Evolutionary conservation across 2,888 invertebrate genomes (phyloP).

Genomic region (Alloscopus bannaensis): DNA sequence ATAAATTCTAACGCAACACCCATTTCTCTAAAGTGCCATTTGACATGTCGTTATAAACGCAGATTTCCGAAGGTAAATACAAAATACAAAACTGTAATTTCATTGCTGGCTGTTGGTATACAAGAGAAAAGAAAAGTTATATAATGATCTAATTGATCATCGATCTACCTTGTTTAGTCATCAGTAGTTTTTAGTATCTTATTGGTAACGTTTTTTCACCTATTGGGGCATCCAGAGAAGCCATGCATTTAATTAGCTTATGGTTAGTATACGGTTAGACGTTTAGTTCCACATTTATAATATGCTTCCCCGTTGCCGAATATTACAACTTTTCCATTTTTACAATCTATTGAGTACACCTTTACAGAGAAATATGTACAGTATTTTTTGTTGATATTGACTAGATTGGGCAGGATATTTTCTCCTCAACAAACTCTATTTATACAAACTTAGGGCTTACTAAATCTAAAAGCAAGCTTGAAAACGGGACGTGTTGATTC

Average conservation of each 20-base stretch:
- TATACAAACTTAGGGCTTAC: too few relatives aligned
- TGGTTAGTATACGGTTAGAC: too few relatives aligned
- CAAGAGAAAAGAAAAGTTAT: background rate
- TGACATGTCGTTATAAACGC: background rate
- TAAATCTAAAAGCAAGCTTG: too few relatives aligned
- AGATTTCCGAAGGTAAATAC: background rate
- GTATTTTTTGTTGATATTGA: too few relatives aligned
- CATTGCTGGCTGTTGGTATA: background rate
- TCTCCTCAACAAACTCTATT: too few relatives aligned
- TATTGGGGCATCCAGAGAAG: conserved; percentile 53
- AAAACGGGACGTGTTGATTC: too few relatives aligned
- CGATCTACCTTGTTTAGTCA: background rate
- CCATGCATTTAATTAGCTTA: conserved; percentile 26
- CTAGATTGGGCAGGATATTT: too few relatives aligned
- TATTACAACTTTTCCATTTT: too few relatives aligned
- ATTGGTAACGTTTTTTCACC: conserved; percentile 61
- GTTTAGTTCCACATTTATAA: too few relatives aligned
- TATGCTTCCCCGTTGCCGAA: too few relatives aligned
- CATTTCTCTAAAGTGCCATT: background rate
- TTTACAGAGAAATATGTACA: too few relatives aligned
- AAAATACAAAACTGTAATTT: background rate
- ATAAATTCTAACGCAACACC: background rate
- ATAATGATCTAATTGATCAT: background rate
- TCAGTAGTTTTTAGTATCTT: conserved; percentile 20
- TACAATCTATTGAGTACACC: too few relatives aligned